A percentile compares a stretch with the other conserved stretches of the same genome.
These are phyloP conservation scores for Girardia tigrina DNA, from an alignment of 2,888 invertebrate species.

Conservation along the genomic window DNA sequence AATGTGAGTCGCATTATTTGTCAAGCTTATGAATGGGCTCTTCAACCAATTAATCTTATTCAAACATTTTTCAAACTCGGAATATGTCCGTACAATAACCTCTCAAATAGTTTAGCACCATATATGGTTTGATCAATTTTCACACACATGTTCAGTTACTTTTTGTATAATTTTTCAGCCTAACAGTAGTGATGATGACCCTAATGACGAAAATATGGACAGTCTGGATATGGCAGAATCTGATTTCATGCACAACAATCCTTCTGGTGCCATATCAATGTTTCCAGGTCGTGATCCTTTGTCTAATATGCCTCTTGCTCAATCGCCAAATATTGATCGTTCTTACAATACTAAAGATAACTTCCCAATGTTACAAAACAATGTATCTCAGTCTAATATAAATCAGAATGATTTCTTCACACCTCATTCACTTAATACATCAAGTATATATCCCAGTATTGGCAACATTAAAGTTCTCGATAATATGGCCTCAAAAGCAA, in stretches of 20 bases:
- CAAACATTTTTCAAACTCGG: slow-evolving; percentile 26
- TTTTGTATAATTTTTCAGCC: neutral
- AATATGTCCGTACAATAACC: slow-evolving; percentile 28
- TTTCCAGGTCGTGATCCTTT: neutral
- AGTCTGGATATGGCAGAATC: slow-evolving; percentile 9
- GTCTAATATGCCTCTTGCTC: slow-evolving; percentile 15
- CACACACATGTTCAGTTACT: neutral
- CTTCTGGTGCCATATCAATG: neutral
- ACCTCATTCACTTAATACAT: neutral
- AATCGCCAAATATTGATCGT: neutral
- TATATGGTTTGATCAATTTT: neutral
- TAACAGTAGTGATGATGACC: slow-evolving; percentile 15
- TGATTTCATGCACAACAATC: neutral
- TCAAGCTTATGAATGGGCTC: slow-evolving; percentile 30
- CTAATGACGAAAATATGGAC: slow-evolving; percentile 11
- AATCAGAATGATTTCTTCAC: slow-evolving; percentile 10
- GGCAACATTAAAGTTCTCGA: neutral
- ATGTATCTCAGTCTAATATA: neutral
- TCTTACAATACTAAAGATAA: neutral
- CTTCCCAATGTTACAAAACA: neutral
- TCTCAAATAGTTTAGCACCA: neutral
- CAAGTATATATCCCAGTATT: slow-evolving; percentile 8
- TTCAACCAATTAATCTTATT: slow-evolving; percentile 25
- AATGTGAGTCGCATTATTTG: slow-evolving; percentile 25
- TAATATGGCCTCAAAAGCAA: slow-evolving; percentile 2